phyloP scores from a whole-genome alignment of 2,888 invertebrate genomes.

The Eudemis profundana region DNA sequence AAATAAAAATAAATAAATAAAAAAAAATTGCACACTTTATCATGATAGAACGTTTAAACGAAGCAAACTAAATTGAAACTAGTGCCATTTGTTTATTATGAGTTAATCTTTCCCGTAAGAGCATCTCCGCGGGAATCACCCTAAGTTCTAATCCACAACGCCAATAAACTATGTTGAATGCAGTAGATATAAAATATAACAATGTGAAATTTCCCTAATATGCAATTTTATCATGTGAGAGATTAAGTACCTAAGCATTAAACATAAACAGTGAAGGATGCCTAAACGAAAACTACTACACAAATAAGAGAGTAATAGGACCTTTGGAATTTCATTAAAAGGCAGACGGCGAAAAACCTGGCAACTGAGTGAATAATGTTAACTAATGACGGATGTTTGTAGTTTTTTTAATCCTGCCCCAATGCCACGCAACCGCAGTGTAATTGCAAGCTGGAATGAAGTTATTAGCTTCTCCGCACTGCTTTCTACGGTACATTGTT shows the following conservation, averaged over 20 bases:
- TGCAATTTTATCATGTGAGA: not conserved
- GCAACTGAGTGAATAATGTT: constrained; percentile 71
- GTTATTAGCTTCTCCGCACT: constrained; percentile 63
- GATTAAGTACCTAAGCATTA: not conserved
- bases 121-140: no score
- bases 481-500: constrained; percentile 40
- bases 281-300: constrained; percentile 9
- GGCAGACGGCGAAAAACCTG: constrained; percentile 72
- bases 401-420: constrained; percentile 66
- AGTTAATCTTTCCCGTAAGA: no score
- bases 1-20: no score
- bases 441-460: constrained; percentile 71
- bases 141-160: no score
- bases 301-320: constrained; percentile 34
- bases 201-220: no score
- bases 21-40: no score
- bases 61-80: no score
- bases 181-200: no score
- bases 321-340: constrained; percentile 62
- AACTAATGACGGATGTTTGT: constrained; percentile 75
- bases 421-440: constrained; percentile 66
- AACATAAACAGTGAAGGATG: not conserved
- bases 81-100: no score
- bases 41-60: no score
- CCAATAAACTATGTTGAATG: no score